Base-by-base conservation (phyloP, 2,888 invertebrate species). In the Cerastis rubricosa region DNA sequence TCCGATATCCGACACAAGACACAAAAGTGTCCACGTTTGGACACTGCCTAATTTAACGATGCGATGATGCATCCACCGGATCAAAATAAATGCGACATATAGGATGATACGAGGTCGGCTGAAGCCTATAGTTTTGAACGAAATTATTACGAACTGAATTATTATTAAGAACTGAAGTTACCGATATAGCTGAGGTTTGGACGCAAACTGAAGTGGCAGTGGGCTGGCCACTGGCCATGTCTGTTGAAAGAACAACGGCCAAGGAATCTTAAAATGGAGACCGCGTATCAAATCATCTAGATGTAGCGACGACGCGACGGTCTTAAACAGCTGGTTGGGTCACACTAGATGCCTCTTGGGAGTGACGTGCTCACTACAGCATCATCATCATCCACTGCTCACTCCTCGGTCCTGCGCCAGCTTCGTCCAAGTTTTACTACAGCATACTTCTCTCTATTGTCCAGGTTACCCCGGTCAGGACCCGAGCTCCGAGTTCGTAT, bases 401-500 rank as follows among this genome's bases (percentile, higher is more conserved):
- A 35, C 35, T 35, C 2, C 35, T 35, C 35, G 35, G 35, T 35
- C 35, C 35, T 35, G 35, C 35, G 35, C 35, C 35, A 35, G 35
- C 35, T 3, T 35, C 35, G 1, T 35, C 35, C 35, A 35, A 3
- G 35, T 35, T 35, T 35, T 1, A 2, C 35, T 35, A 35, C 35
- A 57, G 2, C 14, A 57, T 17, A 61, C 61, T 35, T 67, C 14
- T 6, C 1, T 14, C 45, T 17, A 2, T 61, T 19, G 29, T 19
- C 0, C 88, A 96, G 96, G 96, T 0, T 96, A 94, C 81, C 94
- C 93, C 0, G 96, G 95, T 12, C 96, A 96, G 76, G 94, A 97
- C 95, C 85, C 97, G 94, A 78, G 86, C 6, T 96, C 96, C 0
- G 89, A 91, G 0, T 92, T 91, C 64, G 93, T 96, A 5, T 97